Evolutionary conservation across 2,888 invertebrate genomes (phyloP).

Genomic region (Antheraea yamamai): DNA sequence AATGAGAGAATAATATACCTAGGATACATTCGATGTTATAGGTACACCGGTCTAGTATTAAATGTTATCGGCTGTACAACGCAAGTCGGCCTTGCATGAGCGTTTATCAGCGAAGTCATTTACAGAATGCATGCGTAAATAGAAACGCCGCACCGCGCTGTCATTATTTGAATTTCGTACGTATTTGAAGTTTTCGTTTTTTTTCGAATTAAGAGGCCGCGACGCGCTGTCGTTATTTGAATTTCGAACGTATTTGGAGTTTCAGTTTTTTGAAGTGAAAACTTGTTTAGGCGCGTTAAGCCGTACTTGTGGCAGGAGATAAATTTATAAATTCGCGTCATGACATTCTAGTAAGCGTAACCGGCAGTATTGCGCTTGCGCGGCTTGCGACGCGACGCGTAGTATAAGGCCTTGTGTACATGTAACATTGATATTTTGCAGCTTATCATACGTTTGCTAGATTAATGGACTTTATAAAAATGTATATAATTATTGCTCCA

Average conservation of each 20-base stretch:
- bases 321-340: too few species aligned
- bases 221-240: neutral
- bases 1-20: slow-evolving; percentile 18
- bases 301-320: too few species aligned
- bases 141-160: slow-evolving; percentile 2
- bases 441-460: too few species aligned
- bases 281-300: too few species aligned
- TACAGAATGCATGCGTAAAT: slow-evolving; percentile 37
- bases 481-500: too few species aligned
- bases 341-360: too few species aligned
- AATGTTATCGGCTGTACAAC: slow-evolving; percentile 39
- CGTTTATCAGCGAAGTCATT: slow-evolving; percentile 51
- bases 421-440: too few species aligned
- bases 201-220: too few species aligned
- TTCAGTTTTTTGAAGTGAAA: neutral
- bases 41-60: slow-evolving; percentile 10
- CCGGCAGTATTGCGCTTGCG: too few species aligned
- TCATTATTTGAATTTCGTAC: slow-evolving; percentile 17
- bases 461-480: too few species aligned
- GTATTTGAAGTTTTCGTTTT: neutral
- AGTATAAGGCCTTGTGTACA: too few species aligned
- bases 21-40: slow-evolving; percentile 13
- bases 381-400: too few species aligned
- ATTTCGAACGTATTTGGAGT: slow-evolving; percentile 13
- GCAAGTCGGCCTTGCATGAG: slow-evolving; percentile 42